phyloP scores from a whole-genome alignment of 2,797 vertebrate genomes.

The Emys orbicularis region DNA sequence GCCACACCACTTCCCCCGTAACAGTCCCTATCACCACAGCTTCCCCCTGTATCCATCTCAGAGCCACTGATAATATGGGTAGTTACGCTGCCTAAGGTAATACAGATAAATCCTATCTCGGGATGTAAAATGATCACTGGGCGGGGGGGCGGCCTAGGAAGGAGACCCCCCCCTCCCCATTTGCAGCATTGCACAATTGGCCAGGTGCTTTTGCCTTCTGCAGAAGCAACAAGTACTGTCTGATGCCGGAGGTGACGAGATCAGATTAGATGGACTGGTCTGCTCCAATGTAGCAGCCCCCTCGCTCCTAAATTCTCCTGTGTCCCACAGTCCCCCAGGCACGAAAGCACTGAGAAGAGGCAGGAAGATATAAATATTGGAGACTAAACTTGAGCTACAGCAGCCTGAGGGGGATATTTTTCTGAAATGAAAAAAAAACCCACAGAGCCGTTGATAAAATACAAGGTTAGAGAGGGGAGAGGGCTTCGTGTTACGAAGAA shows the following conservation, averaged over 20 bases:
- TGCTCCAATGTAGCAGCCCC: slow-evolving; percentile 39
- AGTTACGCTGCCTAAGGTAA: background rate
- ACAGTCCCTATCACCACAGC: background rate
- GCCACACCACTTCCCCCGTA: background rate
- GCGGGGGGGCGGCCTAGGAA: background rate
- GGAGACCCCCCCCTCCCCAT: background rate
- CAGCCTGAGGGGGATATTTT: slow-evolving; percentile 24
- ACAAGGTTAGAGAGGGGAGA: slow-evolving; percentile 50
- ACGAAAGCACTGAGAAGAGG: slow-evolving; percentile 63
- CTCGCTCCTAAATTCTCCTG: slow-evolving; percentile 44
- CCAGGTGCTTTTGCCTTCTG: background rate
- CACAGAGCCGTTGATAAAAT: slow-evolving; percentile 52
- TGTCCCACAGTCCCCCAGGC: slow-evolving; percentile 47
- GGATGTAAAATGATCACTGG: background rate
- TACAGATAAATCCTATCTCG: background rate
- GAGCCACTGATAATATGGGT: background rate
- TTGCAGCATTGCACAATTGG: rapidly evolving
- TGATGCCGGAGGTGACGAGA: slow-evolving; percentile 2
- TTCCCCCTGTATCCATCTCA: background rate
- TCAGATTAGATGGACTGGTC: slow-evolving; percentile 18
- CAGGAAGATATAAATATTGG: slow-evolving; percentile 66
- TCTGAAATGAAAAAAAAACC: background rate
- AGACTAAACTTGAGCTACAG: slow-evolving; percentile 52
- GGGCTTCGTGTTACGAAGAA: slow-evolving; percentile 50
- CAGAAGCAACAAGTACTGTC: rapidly evolving